Evolutionary conservation across 2,113 vertebrate species (phyloP).

Genomic region (Petaurus breviceps): DNA sequence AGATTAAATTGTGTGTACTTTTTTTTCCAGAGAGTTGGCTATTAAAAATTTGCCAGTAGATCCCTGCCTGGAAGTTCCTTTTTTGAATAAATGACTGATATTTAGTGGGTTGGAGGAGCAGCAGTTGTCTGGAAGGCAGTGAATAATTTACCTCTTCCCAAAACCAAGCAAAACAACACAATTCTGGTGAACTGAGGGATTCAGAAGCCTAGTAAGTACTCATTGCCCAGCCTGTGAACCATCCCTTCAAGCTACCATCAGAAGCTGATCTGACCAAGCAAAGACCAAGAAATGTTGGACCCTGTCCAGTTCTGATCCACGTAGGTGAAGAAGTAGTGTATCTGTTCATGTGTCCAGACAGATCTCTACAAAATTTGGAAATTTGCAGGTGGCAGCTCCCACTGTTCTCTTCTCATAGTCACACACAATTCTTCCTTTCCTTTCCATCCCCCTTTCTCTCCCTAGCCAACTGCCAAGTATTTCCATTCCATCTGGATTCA

Average conservation of each 20-base stretch:
- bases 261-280: background rate
- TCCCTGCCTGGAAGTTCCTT: background rate
- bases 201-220: background rate
- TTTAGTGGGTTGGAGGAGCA: background rate
- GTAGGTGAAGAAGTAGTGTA: background rate
- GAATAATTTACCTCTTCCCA: background rate
- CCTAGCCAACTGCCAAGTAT: background rate
- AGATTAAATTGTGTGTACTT: background rate
- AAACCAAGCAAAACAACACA: background rate
- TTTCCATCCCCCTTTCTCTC: background rate
- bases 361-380: background rate
- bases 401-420: background rate
- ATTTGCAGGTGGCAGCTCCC: background rate
- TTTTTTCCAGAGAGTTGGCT: background rate
- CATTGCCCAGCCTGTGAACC: background rate
- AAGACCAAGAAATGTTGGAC: background rate
- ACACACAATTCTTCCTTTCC: background rate
- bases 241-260: background rate
- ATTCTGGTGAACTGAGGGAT: background rate
- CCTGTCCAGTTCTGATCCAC: background rate
- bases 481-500: background rate
- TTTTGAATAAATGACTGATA: background rate
- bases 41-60: background rate
- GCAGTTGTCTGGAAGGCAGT: background rate
- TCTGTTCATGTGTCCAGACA: background rate